Base-by-base conservation (phyloP, 2,113 vertebrate species). In the Aldabrachelys gigantea region DNA sequence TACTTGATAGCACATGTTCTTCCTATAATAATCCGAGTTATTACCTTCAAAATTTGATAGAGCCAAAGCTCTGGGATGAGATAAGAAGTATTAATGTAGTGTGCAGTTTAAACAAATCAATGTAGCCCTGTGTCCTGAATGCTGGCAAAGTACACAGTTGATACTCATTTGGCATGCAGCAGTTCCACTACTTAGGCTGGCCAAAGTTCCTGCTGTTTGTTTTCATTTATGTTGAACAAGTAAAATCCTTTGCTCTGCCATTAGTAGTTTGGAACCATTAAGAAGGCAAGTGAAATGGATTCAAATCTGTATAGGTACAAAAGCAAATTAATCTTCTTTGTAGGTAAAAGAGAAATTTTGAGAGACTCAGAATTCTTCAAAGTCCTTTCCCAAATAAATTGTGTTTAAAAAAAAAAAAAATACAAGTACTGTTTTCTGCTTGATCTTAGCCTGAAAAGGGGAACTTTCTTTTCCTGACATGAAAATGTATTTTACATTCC, bases 221-320 rank as follows among this genome's bases (percentile, higher is more conserved):
- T 97, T 98, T 96, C 95, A 94, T 98, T 97, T 92, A 25, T 57
- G 59, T 90, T 82, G 87, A 94, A 89, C 93, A 93, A 87, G 95
- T 54, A 53, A 94, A 96, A 92, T 90, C 90, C 82, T 95, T 84
- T 89, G 93, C 10, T 38, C 95, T 96, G 97, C 97, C 95, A 96
- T 98, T 97, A 98, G 94, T 95, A 96, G 92, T 96, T 95, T 96
- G 98, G 96, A 96, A 94, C 93, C 91, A 88, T 95, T 97, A 96
- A 95, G 94, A 92, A 57, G 16, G 79, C 93, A 97, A 97, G 95
- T 91, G 87, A 97, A 90, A 96, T 82, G 79, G 95, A 98, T 96
- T 98, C 96, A 94, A 93, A 96, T 94, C 94, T 95, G 80, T 84
- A 94, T 56, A 90, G 92, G 89, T 91, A 94, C 91, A 85, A 75